Evolutionary conservation across 2,113 vertebrate genomes (phyloP).

Genomic region (Perognathus longimembris): DNA sequence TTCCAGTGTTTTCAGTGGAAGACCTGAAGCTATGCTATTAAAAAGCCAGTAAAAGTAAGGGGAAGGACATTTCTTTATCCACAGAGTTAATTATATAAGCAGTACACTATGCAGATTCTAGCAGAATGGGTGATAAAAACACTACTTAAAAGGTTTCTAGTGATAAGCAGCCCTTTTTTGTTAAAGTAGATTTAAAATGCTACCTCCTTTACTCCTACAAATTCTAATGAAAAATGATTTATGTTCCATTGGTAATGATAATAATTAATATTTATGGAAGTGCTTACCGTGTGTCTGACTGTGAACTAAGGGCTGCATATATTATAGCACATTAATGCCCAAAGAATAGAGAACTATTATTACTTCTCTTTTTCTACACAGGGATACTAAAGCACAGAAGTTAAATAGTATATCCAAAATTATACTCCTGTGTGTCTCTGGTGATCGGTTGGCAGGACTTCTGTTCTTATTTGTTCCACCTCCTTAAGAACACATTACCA

Average conservation of each 20-base stretch:
- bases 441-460: neutral
- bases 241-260: neutral
- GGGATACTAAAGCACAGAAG: neutral
- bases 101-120: neutral
- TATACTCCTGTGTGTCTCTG: neutral
- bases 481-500: neutral
- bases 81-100: conserved; percentile 27
- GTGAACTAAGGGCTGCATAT: conserved; percentile 17
- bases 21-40: conserved; percentile 70
- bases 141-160: conserved; percentile 52
- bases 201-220: conserved; percentile 22
- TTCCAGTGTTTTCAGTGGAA: conserved; percentile 64
- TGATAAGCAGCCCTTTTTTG: conserved; percentile 36
- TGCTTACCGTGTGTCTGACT: neutral
- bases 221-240: conserved; percentile 14
- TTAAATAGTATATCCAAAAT: conserved; percentile 24
- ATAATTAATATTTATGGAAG: conserved; percentile 41
- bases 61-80: conserved; percentile 53
- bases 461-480: neutral
- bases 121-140: neutral
- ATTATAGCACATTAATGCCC: neutral
- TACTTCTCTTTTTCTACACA: conserved; percentile 19
- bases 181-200: conserved; percentile 59
- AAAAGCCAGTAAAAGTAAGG: conserved; percentile 56
- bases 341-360: neutral